Conservation (phyloP, 35 echinoderm and acorn worm species). For the Stichopus chloronotus region DNA sequence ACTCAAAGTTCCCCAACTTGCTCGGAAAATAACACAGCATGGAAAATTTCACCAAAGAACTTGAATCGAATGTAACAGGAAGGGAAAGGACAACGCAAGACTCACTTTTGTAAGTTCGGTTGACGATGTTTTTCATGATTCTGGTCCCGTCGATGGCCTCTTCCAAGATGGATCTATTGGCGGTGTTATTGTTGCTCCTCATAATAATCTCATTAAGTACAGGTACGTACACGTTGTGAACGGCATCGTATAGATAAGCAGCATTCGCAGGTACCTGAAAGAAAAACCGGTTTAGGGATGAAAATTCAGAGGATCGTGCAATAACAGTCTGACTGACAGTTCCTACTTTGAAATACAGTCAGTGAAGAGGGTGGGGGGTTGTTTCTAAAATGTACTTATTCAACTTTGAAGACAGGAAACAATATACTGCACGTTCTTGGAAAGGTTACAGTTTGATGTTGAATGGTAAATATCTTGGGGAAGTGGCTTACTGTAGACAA, state of each 20-base stretch:
- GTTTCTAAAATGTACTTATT: too few species aligned
- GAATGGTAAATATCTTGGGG: too few species aligned
- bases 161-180: conserved; percentile 37
- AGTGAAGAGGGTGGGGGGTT: too few species aligned
- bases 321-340: too few species aligned
- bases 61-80: background rate
- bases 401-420: too few species aligned
- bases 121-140: conserved; percentile 68
- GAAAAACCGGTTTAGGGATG: background rate
- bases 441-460: too few species aligned
- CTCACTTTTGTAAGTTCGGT: conserved; percentile 73
- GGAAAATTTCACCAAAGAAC: too few species aligned
- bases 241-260: conserved; percentile 85
- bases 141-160: conserved; percentile 67
- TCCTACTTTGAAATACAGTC: too few species aligned
- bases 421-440: too few species aligned
- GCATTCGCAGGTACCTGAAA: conserved; percentile 69
- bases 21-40: too few species aligned
- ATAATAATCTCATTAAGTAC: conserved; percentile 72
- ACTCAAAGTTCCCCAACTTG: too few species aligned
- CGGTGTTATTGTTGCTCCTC: background rate
- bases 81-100: background rate
- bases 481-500: too few species aligned
- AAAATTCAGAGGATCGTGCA: background rate
- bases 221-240: conserved; percentile 72